Conservation (phyloP, 1,140 invertebrate species). For the Mesaphorura yosii region DNA sequence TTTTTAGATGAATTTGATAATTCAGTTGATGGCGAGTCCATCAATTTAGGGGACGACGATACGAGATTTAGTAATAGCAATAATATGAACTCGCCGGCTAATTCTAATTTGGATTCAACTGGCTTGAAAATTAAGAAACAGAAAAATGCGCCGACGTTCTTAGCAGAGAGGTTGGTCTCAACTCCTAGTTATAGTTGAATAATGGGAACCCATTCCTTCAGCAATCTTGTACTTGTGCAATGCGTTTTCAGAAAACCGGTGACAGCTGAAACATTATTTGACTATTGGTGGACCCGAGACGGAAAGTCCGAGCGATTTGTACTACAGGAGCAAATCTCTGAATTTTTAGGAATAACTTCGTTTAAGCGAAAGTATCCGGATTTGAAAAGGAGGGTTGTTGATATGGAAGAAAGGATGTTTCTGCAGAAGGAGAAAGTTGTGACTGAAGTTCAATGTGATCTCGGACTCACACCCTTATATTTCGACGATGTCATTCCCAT, state of each 20-base stretch:
- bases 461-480: slow-evolving; percentile 77
- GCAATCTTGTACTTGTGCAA: not conserved
- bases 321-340: slow-evolving; percentile 84
- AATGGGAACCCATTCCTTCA: no score
- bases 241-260: slow-evolving; percentile 45
- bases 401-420: slow-evolving; percentile 80
- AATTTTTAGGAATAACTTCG: slow-evolving; percentile 83
- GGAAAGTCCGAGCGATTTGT: slow-evolving; percentile 58
- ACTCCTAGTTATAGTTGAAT: not conserved
- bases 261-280: slow-evolving; percentile 74
- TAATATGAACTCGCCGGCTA: slow-evolving; percentile 22
- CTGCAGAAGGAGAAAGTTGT: slow-evolving; percentile 71
- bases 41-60: no score
- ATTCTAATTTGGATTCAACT: no score
- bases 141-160: slow-evolving; percentile 26
- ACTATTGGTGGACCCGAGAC: slow-evolving; percentile 80
- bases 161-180: slow-evolving; percentile 22
- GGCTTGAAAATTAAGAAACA: slow-evolving; percentile 3
- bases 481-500: slow-evolving; percentile 86
- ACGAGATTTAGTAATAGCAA: slow-evolving; percentile 1
- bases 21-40: no score
- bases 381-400: slow-evolving; percentile 65
- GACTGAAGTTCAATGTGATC: slow-evolving; percentile 58
- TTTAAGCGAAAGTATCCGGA: slow-evolving; percentile 93
- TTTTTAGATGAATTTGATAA: no score